phyloP scores from a whole-genome alignment of 2,797 vertebrate species.

The Hydrophis major region DNA sequence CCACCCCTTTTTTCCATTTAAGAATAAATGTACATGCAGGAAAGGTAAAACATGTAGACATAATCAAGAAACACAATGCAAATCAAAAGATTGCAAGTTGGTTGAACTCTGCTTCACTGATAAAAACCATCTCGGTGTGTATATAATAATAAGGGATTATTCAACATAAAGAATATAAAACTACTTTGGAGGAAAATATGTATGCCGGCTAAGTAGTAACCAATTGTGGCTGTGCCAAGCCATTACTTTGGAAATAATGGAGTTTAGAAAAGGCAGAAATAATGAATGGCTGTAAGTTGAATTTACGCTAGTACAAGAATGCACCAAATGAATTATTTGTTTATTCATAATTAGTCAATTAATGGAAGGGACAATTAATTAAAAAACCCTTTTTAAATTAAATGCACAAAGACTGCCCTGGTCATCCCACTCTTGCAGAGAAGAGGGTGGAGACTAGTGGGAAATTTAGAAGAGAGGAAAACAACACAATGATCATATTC shows the following conservation, averaged over 20 bases:
- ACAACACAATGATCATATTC: background rate
- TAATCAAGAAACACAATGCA: background rate
- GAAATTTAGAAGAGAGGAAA: background rate
- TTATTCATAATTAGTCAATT: background rate
- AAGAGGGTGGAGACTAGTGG: background rate
- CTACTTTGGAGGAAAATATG: background rate
- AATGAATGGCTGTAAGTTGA: background rate
- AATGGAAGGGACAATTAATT: background rate
- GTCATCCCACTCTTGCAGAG: background rate
- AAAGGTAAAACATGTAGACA: background rate
- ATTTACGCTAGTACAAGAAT: background rate
- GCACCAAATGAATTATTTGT: background rate
- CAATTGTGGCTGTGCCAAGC: background rate
- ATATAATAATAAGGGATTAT: background rate
- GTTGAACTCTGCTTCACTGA: background rate
- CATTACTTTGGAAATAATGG: background rate
- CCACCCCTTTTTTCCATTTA: background rate
- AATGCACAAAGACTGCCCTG: background rate
- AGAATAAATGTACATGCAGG: background rate
- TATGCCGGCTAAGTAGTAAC: background rate
- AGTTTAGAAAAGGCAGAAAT: background rate
- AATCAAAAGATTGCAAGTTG: background rate
- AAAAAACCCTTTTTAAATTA: background rate
- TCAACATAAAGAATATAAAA: slow-evolving; percentile 5
- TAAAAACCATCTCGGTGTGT: background rate